Base-by-base conservation (phyloP, 2,113 vertebrate species). In the Sterna hirundo region DNA sequence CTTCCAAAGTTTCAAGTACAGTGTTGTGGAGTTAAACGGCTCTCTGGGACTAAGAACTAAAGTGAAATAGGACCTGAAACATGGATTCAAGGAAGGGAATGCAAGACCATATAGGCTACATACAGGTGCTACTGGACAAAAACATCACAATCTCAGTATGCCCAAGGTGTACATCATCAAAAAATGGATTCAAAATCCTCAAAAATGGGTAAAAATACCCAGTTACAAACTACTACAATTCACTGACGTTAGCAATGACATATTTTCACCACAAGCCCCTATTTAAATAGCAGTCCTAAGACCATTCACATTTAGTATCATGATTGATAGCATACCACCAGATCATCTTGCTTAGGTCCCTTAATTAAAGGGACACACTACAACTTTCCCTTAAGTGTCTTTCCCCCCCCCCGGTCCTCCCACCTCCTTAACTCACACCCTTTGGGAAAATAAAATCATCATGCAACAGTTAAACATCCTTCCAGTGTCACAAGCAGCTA, bases 351-450 rank as follows among this genome's bases (percentile, higher is more conserved):
- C 70, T 90, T 70, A 51, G n/a, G 69, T 81, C 11, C 21, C 27
- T 80, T 88, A 44, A 40, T 44, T 75, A 83, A 91, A 17, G 6
- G 55, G n/a, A 86, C 61, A 78, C 5, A 47, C 15, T n/a, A 78
- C 25, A 62, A 62, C 23, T 26, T 87, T 46, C 71, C 27, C 13
- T 65, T 46, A 42, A 27, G 14, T 14, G 30, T 19, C 46, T 17
- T 46, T 16, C 9, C 32, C 10, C 11, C 10, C 11, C 7, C 6
- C 3, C 1, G 0, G 0, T 0, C 8, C 25, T 58, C 54, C 44
- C 34, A 22, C 8, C 2, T 65, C 46, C 26, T 70, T 46, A 51
- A 21, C 26, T 77, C 21, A 34, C 18, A 78, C 3, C 6, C 7
- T 38, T 1, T 18, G 26, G 13, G 16, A 71, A 96, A 91, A 72